Evolutionary conservation across 2,797 vertebrate species (phyloP).

Genomic region (Poliocrania exsul): DNA sequence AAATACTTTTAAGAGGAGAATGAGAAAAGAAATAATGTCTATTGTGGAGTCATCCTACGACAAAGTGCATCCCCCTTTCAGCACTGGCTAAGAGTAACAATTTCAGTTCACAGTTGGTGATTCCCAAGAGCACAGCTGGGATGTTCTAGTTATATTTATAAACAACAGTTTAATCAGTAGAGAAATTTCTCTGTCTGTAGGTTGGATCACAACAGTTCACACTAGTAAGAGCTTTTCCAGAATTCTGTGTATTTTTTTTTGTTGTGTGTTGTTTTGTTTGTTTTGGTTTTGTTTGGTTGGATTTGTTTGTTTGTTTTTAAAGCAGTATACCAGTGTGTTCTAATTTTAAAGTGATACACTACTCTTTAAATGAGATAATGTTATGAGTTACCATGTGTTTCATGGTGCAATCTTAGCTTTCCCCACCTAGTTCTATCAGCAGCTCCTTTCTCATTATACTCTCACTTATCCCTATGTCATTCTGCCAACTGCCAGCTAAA

Average conservation of each 20-base stretch:
- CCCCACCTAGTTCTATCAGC: background rate
- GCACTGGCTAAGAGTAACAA: background rate
- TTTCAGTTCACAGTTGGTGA: background rate
- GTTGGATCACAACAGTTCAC: background rate
- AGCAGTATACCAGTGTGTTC: background rate
- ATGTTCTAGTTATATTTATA: background rate
- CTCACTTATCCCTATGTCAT: background rate
- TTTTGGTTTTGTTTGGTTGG: background rate
- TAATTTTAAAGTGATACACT: background rate
- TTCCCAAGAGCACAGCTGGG: background rate
- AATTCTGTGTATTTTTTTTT: background rate
- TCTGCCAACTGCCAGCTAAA: constrained; percentile 18
- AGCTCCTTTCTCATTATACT: background rate
- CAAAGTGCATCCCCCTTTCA: background rate
- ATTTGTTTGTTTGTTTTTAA: background rate
- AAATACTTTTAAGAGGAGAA: background rate
- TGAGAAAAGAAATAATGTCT: background rate
- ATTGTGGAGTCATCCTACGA: background rate
- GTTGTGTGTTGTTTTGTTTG: background rate
- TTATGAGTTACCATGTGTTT: background rate
- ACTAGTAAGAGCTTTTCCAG: background rate
- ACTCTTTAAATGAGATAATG: background rate
- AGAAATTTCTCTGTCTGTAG: background rate
- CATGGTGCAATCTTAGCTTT: background rate
- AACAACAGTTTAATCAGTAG: background rate